Evolutionary conservation across 2,888 invertebrate species (phyloP), one percentile per base, ranked within the genome.

Genomic region (Drosophila pullipes): DNA sequence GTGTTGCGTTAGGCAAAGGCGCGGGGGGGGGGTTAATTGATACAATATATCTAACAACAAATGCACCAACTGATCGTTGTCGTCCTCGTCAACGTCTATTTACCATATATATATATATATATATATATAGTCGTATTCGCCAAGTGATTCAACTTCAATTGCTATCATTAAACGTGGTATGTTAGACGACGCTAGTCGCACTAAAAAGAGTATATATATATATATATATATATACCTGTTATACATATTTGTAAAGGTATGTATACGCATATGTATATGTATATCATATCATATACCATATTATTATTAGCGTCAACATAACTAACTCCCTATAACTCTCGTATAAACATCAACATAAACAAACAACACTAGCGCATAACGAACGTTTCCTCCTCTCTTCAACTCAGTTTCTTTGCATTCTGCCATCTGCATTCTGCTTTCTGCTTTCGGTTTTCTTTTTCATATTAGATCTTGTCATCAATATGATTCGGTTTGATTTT

Each of bases 41-140:
- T 87, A 82, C 88, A 85, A 85, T 88, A 90, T 79, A 86, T 85
- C 79, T 90, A 86, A 86, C 86, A 86, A 86, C 88, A 86, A 86
- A 86, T 86, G 86, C 86, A 86, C 86, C 90, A 86, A 81, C 85
- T 82, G 72, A 82, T 74, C 78, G 62, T 83, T 74, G 59, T 87
- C 65, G 49, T 70, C 76, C 49, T 70, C 69, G 37, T 78, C 53
- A 63, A 28, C 52, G 41, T 73, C 57, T 53, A 67, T 65, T 54
- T 60, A 77, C 77, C 64, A 69, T 81, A 69, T 71, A 50, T 50
- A 66, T 62, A 57, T 63, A 64, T 39, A 30, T 41, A 68, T 74
- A 57, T 35, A 55, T 61, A 62, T 74, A 67, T 61, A 69, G 57
- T 75, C 59, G 30, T 65, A 61, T 62, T 60, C 60, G 52, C 64